Percentiles rank a stretch among this genome's conserved stretches.
Evolutionary conservation across 1,140 invertebrate species (phyloP).

Genomic region (Micrasema minimum): DNA sequence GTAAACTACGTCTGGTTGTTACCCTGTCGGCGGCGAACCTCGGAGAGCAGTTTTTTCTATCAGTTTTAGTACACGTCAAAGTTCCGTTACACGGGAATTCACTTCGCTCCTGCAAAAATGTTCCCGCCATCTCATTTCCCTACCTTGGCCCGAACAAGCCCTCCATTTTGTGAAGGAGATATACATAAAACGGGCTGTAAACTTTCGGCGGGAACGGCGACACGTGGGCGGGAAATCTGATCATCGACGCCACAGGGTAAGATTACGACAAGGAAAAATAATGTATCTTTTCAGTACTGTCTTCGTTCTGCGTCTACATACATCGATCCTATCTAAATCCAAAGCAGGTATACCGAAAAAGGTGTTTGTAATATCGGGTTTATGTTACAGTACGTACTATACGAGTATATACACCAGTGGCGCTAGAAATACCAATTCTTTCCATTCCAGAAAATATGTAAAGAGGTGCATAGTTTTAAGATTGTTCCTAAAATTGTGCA

Average conservation of each 20-base stretch:
- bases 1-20: neutral
- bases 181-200: conserved; percentile 28
- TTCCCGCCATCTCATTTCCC: conserved; percentile 50
- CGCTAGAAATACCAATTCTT: too few species aligned
- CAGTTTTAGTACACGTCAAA: conserved; percentile 47
- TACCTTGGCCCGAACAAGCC: conserved; percentile 36
- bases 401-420: too few species aligned
- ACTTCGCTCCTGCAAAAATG: conserved; percentile 50
- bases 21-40: conserved; percentile 13
- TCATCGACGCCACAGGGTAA: conserved; percentile 13
- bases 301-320: too few species aligned
- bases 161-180: conserved; percentile 40
- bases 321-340: too few species aligned
- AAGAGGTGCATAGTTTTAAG: too few species aligned
- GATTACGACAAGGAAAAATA: conserved; percentile 2
- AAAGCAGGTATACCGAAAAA: too few species aligned
- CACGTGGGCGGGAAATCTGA: neutral
- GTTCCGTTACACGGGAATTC: conserved; percentile 50
- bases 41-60: conserved; percentile 35
- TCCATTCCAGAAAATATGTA: too few species aligned
- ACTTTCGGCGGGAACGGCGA: neutral
- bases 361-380: too few species aligned
- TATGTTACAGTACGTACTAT: too few species aligned
- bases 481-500: too few species aligned
- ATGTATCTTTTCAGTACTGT: conserved; percentile 7